Evolutionary conservation across 2,113 vertebrate species (phyloP).

Genomic region (Argyrosomus japonicus): DNA sequence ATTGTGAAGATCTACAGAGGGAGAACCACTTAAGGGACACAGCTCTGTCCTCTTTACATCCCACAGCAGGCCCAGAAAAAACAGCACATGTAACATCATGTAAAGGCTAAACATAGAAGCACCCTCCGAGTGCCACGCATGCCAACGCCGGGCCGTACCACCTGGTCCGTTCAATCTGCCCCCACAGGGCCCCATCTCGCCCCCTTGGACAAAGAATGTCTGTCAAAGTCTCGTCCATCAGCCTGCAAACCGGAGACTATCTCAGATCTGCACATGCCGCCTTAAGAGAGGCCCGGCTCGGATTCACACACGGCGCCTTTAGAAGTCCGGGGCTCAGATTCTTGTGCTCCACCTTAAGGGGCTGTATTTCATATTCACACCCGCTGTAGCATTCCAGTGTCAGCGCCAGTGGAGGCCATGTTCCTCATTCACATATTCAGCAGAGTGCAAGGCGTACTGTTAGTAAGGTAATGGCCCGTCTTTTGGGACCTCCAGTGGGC

Average conservation of each 20-base stretch:
- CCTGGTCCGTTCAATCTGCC: conserved; percentile 82
- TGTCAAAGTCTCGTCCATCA: conserved; percentile 81
- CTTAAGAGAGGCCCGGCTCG: conserved; percentile 51
- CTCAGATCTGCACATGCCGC: conserved; percentile 59
- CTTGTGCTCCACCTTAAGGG: conserved; percentile 34
- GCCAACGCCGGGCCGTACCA: conserved; percentile 71
- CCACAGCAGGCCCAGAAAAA: conserved; percentile 69
- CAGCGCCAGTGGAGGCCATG: conserved; percentile 29
- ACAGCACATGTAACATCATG: conserved; percentile 83
- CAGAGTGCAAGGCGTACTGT: conserved; percentile 29
- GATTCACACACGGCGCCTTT: conserved; percentile 56
- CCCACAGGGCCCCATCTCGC: conserved; percentile 41
- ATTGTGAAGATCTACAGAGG: background rate
- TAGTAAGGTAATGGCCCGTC: conserved; percentile 44
- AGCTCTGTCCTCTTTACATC: conserved; percentile 28
- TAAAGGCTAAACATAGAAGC: conserved; percentile 83
- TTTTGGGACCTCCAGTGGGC: conserved; percentile 49
- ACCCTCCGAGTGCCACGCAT: conserved; percentile 74
- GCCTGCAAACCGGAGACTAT: conserved; percentile 48
- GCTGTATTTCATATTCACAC: conserved; percentile 72
- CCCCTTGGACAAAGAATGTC: conserved; percentile 57
- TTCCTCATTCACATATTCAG: conserved; percentile 55
- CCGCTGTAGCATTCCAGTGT: conserved; percentile 55
- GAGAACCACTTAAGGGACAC: conserved; percentile 32
- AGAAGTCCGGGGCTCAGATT: conserved; percentile 57